These are phyloP conservation scores for Chitala chitala DNA, from an alignment of 2,113 vertebrate genomes.

Conservation along the genomic window DNA sequence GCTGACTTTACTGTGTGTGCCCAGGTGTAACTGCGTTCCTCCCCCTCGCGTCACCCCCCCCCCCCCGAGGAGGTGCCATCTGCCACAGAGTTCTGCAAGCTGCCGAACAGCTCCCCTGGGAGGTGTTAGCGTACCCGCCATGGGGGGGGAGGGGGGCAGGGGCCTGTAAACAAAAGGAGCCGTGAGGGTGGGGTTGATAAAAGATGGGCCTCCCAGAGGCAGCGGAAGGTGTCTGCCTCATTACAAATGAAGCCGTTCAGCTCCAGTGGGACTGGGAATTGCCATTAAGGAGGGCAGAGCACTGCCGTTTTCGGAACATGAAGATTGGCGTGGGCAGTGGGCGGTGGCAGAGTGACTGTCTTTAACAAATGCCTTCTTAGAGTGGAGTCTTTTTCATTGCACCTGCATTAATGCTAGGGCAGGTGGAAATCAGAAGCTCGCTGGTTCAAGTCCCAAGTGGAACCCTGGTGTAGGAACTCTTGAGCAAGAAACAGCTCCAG, in stretches of 20 bases:
- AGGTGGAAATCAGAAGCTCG: too few species aligned
- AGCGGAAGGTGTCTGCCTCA: conserved; percentile 57
- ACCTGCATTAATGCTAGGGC: too few species aligned
- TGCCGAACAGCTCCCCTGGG: conserved; percentile 70
- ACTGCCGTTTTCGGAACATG: not conserved
- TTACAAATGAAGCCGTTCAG: conserved; percentile 14
- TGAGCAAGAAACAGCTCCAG: too few species aligned
- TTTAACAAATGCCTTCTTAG: not conserved
- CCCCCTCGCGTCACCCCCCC: conserved; percentile 71
- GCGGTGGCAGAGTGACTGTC: not conserved
- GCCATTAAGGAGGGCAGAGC: not conserved
- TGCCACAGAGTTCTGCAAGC: conserved; percentile 46
- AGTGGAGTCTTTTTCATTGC: not conserved
- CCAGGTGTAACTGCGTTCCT: conserved; percentile 64
- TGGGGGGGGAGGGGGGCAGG: conserved; percentile 65
- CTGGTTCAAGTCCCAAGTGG: too few species aligned
- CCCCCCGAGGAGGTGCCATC: conserved; percentile 71
- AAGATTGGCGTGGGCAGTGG: not conserved
- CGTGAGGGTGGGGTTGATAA: conserved; percentile 56
- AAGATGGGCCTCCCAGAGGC: conserved; percentile 61
- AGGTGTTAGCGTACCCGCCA: conserved; percentile 75
- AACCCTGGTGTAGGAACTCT: too few species aligned
- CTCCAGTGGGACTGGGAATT: not conserved
- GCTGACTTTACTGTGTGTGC: conserved; percentile 62
- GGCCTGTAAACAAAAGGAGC: conserved; percentile 75